Percentiles rank a stretch among this genome's conserved stretches.
Evolutionary conservation across 2,888 invertebrate genomes (phyloP).

Genomic region (Sinelater perroti): DNA sequence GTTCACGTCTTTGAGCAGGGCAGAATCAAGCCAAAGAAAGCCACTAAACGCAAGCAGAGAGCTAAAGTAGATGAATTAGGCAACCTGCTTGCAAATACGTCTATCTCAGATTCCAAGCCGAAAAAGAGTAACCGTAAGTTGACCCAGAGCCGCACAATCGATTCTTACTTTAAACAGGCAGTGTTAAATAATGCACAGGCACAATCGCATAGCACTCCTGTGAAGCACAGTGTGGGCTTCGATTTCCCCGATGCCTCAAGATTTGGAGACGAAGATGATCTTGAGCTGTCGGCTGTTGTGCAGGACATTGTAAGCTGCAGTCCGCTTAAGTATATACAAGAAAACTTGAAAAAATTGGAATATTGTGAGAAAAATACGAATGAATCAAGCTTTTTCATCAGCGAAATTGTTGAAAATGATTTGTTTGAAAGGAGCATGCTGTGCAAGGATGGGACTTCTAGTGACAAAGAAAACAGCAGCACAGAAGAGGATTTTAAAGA

Average conservation of each 20-base stretch:
- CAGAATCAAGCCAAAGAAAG: conserved; percentile 60
- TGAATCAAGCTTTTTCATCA: conserved; percentile 51
- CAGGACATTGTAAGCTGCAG: conserved; percentile 61
- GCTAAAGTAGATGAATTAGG: conserved; percentile 41
- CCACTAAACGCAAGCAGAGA: conserved; percentile 46
- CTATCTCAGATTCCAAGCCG: conserved; percentile 51
- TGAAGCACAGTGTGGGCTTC: conserved; percentile 25
- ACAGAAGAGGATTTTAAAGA: background rate
- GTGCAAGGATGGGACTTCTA: conserved; percentile 35
- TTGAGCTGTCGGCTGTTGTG: conserved; percentile 65
- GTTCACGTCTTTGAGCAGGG: conserved; percentile 67
- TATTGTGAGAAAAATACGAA: conserved; percentile 30
- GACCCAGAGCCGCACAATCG: conserved; percentile 45
- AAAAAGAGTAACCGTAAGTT: conserved; percentile 47
- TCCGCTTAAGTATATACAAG: conserved; percentile 44
- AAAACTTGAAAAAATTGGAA: conserved; percentile 41
- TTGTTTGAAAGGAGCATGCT: conserved; percentile 69
- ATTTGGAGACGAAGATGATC: conserved; percentile 58
- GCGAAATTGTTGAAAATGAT: conserved; percentile 61
- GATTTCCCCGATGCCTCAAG: conserved; percentile 51
- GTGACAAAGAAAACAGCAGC: conserved; percentile 29
- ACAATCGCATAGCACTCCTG: conserved; percentile 34
- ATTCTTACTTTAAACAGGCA: conserved; percentile 50
- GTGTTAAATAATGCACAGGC: conserved; percentile 31
- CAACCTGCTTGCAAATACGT: conserved; percentile 46